Evolutionary conservation across 2,888 invertebrate genomes (phyloP).

Genomic region (Epistrophe eligans): DNA sequence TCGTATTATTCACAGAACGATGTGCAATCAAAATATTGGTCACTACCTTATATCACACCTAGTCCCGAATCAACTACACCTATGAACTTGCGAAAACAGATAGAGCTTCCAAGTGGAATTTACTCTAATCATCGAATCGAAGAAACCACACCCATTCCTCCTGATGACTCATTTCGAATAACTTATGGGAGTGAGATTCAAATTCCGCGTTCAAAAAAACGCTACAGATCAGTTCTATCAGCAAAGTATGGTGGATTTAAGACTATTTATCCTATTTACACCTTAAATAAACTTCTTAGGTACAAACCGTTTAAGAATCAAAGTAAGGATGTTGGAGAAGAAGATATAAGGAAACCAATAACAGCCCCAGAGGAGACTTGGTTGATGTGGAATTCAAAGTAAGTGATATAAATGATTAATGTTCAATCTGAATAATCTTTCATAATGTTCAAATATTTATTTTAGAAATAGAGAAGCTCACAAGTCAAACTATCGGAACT

Average conservation of each 20-base stretch:
- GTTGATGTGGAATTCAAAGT: slow-evolving; percentile 25
- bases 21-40: slow-evolving; percentile 63
- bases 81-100: slow-evolving; percentile 36
- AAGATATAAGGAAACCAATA: neutral
- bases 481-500: slow-evolving; percentile 6
- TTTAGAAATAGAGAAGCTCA: slow-evolving; percentile 30
- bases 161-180: slow-evolving; percentile 42
- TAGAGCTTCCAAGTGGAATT: slow-evolving; percentile 32
- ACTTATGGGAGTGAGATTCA: slow-evolving; percentile 34
- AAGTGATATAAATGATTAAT: neutral
- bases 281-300: slow-evolving; percentile 65
- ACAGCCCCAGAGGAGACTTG: slow-evolving; percentile 23
- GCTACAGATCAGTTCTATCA: slow-evolving; percentile 42
- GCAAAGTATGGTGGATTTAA: slow-evolving; percentile 72
- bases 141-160: slow-evolving; percentile 31
- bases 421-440: neutral
- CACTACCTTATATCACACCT: slow-evolving; percentile 43
- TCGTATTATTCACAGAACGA: slow-evolving; percentile 65
- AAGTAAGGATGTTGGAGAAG: neutral
- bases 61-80: slow-evolving; percentile 26
- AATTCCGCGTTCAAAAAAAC: slow-evolving; percentile 8
- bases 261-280: slow-evolving; percentile 60
- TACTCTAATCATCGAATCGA: slow-evolving; percentile 62
- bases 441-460: neutral
- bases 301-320: slow-evolving; percentile 33